Base-by-base conservation (phyloP, 2,888 invertebrate genomes). In the Hedya salicella region DNA sequence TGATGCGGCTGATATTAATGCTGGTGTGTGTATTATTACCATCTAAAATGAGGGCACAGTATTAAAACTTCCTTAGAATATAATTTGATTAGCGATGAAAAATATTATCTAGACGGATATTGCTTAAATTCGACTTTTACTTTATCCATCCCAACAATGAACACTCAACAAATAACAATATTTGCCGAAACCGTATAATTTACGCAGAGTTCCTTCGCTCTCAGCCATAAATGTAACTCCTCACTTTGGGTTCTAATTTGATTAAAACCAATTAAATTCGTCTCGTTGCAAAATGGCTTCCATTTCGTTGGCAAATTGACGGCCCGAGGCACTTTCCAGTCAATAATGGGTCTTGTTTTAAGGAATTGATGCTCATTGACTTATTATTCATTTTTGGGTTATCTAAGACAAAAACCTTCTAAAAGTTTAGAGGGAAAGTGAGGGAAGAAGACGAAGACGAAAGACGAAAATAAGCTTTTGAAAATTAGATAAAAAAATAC, bases 231-330 rank as follows among this genome's bases (percentile, higher is more conserved):
- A 53, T 39, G 53, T 53, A 53, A 53, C 14, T 53, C 53, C n/a
- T 53, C 39, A 21, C 19, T 39, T 39, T 39, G 65, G 75, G 71
- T 78, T 78, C 70, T 73, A 77, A 79, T 82, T 81, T 80, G 81
- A 84, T 82, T 83, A 82, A 81, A 81, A 77, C 75, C 78, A 76
- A 80, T 79, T 78, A 78, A 76, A 81, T 81, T 76, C 75, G 74
- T 77, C 70, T 68, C 63, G 67, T 68, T 69, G 62, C 71, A 71
- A 71, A 71, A 69, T 69, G 67, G 69, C 68, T 70, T 50, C 62
- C 65, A 60, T 71, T 71, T 68, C 71, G 65, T 71, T 71, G 65
- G 68, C 70, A 73, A 78, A 78, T 78, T 75, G 72, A 77, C 75
- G 69, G 70, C 71, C 60, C 62, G 63, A 61, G 69, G 68, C 66